Base-by-base conservation (phyloP, 2,888 invertebrate genomes). In the Ligdia adustata region DNA sequence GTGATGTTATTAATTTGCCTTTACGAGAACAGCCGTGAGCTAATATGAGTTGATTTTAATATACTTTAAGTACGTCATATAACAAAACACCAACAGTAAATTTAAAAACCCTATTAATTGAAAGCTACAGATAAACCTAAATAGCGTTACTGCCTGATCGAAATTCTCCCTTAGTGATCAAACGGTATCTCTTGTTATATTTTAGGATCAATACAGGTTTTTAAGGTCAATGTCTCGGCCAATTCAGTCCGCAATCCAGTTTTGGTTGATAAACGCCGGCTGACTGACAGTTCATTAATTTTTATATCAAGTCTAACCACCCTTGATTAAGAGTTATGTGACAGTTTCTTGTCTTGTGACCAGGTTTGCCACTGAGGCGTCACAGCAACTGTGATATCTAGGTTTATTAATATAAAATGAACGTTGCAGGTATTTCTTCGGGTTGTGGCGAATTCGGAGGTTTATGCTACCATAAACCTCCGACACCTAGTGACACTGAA, bases 171-270 rank as follows among this genome's bases (percentile, higher is more conserved):
- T 16, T 3, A 4, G 14, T 12, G 26, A 32, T 22, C 27, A 37
- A 41, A 47, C 47, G 41, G 47, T 28, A 33, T 31, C 27, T 27
- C 28, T 33, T 48, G 38, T 37, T 39, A 7, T 41, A 47, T 40
- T 46, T 45, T 39, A 39, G 14, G 39, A 28, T 9, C 28, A 34
- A 15, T 9, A 47, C 46, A 24, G 35, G 46, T 47, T 40, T 47
- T 15, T 1, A 31, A 40, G 40, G 24, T 47, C 34, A 47, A 40
- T 35, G 40, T 47, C 35, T 48, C 26, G 9, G 35, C 29, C 24
- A 26, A 41, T 35, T 47, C 34, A 35, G 28, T 9, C 28, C 9
- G 45, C 27, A 18, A 32, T 7, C 41, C 16, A 31, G 37, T 37
- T 29, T 32, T 5, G 14, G 22, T 27, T 33, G 12, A 42, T 42